Percentiles rank a stretch among this genome's conserved stretches.
Conservation (phyloP, 2,113 vertebrate species). For the Peromyscus leucopus region DNA sequence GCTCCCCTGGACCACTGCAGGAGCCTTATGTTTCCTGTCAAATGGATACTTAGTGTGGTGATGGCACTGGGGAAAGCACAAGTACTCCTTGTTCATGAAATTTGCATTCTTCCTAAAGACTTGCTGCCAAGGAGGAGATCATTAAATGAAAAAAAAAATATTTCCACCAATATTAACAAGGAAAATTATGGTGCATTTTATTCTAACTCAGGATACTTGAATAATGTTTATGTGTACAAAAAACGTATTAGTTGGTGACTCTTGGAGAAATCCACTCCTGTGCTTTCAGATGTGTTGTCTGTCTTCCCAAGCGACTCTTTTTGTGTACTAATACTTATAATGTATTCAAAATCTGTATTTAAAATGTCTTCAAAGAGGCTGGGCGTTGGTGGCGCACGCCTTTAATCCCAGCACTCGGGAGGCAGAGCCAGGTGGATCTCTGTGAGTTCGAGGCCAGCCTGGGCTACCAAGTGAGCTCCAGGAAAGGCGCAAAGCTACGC, state of each 20-base stretch:
- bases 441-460: too few relatives aligned
- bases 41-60: background rate
- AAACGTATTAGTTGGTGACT: background rate
- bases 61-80: background rate
- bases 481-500: too few relatives aligned
- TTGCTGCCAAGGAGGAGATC: background rate
- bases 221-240: conserved; percentile 34
- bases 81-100: conserved; percentile 36
- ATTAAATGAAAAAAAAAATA: conserved; percentile 52
- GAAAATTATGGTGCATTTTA: conserved; percentile 51
- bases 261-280: background rate
- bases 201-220: background rate
- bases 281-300: background rate
- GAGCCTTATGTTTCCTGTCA: background rate
- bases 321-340: background rate
- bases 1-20: background rate
- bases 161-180: conserved; percentile 1
- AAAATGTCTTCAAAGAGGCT: background rate
- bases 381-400: too few relatives aligned
- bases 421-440: too few relatives aligned
- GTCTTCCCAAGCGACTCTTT: background rate
- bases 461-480: too few relatives aligned
- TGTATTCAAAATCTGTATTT: background rate
- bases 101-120: conserved; percentile 45
- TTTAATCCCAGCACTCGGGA: too few relatives aligned